Base-by-base conservation (phyloP, 2,888 invertebrate genomes). In the Apodemia duryi region DNA sequence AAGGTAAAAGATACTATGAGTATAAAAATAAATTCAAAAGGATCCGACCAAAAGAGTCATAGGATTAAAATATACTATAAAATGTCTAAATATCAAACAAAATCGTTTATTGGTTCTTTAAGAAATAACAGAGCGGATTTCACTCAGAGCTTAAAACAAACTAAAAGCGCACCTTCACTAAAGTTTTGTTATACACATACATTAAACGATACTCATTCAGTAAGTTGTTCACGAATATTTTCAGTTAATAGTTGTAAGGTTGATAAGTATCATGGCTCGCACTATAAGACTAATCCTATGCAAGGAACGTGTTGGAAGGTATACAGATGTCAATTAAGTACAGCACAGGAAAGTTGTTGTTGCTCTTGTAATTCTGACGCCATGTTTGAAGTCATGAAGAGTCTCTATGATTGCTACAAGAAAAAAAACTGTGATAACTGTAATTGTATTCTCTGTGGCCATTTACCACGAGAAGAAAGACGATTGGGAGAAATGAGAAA, bases 381-480 rank as follows among this genome's bases (percentile, higher is more conserved):
- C 6, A 85, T 87, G 83, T 87, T 86, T 69, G 85, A 86, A 72
- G 87, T 86, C n/a, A 86, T 87, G 87, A 87, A 87, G 73, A 78
- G 85, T 65, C 78, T 87, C 10, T 87, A 87, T 66, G 86, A 87
- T 62, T 87, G 87, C 68, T 87, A 87, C 62, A 86, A 86, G 70
- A 86, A 80, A 70, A 87, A 84, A 75, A 81, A 85, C 69, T 87
- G 86, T 67, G 78, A 85, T 68, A 69, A 83, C 68, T 86, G 86
- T 70, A 78, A 83, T 51, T 87, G 87, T 67, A 81, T 86, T 66
- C 75, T 86, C 2, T 87, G 87, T 68, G 83, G 83, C 21, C 84
- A 83, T 72, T 71, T 81, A 51, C 75, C 75, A 46, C 69, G 70
- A 63, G 76, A 77, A 69, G 75, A 75, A 72, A 71, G 75, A 63